These are phyloP conservation scores for Latrodectus elegans DNA, from an alignment of 2,888 invertebrate species.

Conservation along the genomic window DNA sequence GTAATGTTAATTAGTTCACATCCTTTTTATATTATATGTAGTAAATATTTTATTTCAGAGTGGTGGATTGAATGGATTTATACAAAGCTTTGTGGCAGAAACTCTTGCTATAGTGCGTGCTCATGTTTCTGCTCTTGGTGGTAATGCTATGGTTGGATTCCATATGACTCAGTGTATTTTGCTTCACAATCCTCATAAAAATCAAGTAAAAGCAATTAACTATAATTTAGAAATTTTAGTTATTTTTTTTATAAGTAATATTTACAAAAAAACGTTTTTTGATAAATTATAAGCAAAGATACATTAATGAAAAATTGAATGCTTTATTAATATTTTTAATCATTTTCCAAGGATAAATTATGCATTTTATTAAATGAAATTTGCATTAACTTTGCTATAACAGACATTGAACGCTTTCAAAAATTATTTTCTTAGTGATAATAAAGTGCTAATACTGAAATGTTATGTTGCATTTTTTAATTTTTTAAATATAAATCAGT, in stretches of 20 bases:
- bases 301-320: too few relatives aligned
- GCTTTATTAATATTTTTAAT: too few relatives aligned
- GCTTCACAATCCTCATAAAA: conserved; percentile 94
- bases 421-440: too few relatives aligned
- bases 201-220: conserved; percentile 83
- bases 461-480: too few relatives aligned
- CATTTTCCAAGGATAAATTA: too few relatives aligned
- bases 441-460: too few relatives aligned
- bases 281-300: too few relatives aligned
- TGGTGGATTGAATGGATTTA: conserved; percentile 94
- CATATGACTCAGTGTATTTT: conserved; percentile 93
- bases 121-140: conserved; percentile 93
- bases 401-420: too few relatives aligned
- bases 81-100: conserved; percentile 94
- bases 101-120: conserved; percentile 93
- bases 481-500: too few relatives aligned
- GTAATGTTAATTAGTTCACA: background rate
- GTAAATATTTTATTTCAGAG: conserved; percentile 77
- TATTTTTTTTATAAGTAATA: background rate
- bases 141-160: conserved; percentile 95
- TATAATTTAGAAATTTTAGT: background rate
- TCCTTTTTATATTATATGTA: background rate
- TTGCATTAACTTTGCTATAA: too few relatives aligned
- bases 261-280: too few relatives aligned
- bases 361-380: too few relatives aligned